Evolutionary conservation across 2,797 vertebrate species (phyloP).

Genomic region (Paguma larvata): DNA sequence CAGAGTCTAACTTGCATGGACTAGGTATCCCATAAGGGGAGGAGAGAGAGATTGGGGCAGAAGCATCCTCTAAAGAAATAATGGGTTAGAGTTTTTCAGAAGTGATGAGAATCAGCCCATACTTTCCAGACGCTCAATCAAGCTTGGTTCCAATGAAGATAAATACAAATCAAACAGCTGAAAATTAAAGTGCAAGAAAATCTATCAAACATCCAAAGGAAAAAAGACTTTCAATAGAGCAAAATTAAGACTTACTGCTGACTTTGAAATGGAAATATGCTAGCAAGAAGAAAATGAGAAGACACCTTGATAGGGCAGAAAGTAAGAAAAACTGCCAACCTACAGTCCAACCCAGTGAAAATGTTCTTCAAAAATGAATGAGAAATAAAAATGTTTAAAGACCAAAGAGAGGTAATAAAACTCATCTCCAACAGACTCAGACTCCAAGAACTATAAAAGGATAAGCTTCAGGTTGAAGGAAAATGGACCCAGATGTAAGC

Average conservation of each 20-base stretch:
- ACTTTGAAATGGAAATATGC: background rate
- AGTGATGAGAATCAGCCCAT: background rate
- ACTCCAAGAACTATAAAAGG: background rate
- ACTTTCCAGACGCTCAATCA: background rate
- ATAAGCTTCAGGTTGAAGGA: background rate
- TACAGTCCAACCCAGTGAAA: background rate
- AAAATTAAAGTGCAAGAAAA: conserved; percentile 28
- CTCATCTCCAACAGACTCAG: background rate
- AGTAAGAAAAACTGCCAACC: background rate
- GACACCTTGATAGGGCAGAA: background rate
- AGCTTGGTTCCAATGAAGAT: background rate
- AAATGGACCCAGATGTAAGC: background rate
- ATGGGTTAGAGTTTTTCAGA: background rate
- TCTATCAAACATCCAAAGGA: background rate
- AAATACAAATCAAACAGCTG: background rate
- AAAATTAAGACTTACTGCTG: background rate
- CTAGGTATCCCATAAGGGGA: background rate
- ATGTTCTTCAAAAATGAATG: background rate
- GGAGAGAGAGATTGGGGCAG: background rate
- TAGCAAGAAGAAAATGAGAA: background rate
- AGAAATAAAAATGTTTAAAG: background rate
- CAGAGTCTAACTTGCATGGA: background rate
- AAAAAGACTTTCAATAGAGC: background rate
- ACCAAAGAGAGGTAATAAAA: background rate
- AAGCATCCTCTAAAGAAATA: background rate